These are phyloP conservation scores for Clamator glandarius DNA, from an alignment of 2,797 vertebrate species.

Conservation along the genomic window DNA sequence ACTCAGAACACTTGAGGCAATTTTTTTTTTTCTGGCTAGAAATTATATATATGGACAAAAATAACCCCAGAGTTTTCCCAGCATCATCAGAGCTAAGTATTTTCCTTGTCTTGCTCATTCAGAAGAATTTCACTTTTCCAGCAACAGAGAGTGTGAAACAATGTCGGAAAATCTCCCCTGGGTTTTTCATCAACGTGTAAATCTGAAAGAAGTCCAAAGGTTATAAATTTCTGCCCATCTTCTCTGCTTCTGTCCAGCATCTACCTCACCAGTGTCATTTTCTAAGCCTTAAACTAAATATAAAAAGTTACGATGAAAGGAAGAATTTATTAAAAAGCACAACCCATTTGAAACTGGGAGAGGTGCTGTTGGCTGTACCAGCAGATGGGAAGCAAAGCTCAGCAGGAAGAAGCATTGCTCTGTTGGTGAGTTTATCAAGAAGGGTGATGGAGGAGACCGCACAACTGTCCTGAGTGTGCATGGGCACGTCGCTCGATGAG, in stretches of 20 bases:
- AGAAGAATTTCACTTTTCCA: constrained; percentile 58
- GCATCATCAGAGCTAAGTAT: constrained; percentile 1
- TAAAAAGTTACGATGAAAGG: constrained; percentile 28
- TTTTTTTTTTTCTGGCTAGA: constrained; percentile 39
- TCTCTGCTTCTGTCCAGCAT: background rate
- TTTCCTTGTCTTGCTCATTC: constrained; percentile 27
- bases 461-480: too few relatives aligned
- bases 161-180: background rate
- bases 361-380: background rate
- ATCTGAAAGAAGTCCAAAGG: background rate
- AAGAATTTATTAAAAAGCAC: constrained; percentile 32
- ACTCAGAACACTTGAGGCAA: constrained; percentile 2
- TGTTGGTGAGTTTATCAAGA: background rate
- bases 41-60: constrained; percentile 31
- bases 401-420: rapidly evolving
- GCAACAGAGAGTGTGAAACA: background rate
- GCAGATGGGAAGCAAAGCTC: background rate
- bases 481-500: rapidly evolving
- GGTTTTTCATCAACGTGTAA: constrained; percentile 35
- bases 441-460: background rate
- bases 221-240: background rate
- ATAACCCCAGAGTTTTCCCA: constrained; percentile 52
- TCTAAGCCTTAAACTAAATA: background rate
- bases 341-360: background rate
- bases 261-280: background rate